phyloP scores from a whole-genome alignment of 2,797 vertebrate genomes.

The Mormyrops attenuatus region DNA sequence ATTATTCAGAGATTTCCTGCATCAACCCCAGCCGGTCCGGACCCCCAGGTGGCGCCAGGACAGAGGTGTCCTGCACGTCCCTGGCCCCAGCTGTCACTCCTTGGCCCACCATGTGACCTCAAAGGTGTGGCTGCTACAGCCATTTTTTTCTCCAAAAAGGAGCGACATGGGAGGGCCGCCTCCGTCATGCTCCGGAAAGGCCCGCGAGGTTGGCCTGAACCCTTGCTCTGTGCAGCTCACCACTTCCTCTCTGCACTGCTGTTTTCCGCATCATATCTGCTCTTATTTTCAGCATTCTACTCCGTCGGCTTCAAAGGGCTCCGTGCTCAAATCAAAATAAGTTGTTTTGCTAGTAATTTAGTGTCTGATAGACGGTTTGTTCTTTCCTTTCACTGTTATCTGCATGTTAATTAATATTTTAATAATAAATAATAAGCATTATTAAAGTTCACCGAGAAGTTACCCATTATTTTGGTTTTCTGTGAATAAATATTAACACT shows the following conservation, averaged over 20 bases:
- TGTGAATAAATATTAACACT: not conserved
- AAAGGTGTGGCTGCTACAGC: not conserved
- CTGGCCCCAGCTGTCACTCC: not conserved
- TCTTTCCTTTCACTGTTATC: not conserved
- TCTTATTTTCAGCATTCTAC: not conserved
- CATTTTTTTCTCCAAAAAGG: not conserved
- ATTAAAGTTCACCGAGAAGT: not conserved
- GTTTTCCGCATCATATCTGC: not conserved
- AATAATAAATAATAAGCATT: no score
- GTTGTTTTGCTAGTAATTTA: not conserved
- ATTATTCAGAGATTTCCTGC: not conserved
- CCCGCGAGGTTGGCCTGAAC: not conserved
- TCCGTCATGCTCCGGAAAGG: not conserved
- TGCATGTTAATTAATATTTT: no score
- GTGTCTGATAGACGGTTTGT: not conserved
- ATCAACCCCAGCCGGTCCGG: not conserved
- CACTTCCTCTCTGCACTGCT: slow-evolving; percentile 23
- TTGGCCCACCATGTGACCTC: not conserved
- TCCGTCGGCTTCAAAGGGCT: not conserved
- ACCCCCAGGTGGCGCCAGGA: not conserved
- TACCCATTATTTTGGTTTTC: not conserved
- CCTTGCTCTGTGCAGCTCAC: not conserved
- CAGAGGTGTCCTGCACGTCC: not conserved
- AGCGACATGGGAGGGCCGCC: not conserved
- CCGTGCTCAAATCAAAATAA: not conserved